Conservation (phyloP, 2,888 invertebrate genomes). For the Drosophila kokeensis region DNA sequence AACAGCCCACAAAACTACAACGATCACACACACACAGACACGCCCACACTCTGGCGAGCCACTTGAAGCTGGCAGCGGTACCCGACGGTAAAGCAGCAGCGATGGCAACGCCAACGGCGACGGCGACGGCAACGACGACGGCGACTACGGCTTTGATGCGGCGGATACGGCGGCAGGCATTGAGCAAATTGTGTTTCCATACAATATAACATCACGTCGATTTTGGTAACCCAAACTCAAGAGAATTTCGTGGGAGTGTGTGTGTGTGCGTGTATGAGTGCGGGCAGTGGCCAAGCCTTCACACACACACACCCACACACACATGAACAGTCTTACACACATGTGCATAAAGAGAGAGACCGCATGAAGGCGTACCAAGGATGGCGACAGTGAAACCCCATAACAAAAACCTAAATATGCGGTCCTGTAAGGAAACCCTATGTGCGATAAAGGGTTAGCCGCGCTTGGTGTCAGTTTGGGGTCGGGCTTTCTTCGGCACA, state of each 20-base stretch:
- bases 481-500: conserved; percentile 79
- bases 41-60: conserved; percentile 72
- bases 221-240: conserved; percentile 78
- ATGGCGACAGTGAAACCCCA: conserved; percentile 77
- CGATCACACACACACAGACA: conserved; percentile 55
- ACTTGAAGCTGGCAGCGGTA: conserved; percentile 60
- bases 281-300: conserved; percentile 43
- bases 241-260: conserved; percentile 35
- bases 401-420: conserved; percentile 86
- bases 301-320: conserved; percentile 16
- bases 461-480: conserved; percentile 84
- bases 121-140: conserved; percentile 5
- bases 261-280: conserved; percentile 35
- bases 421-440: conserved; percentile 86
- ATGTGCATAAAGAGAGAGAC: conserved; percentile 44
- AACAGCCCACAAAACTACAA: conserved; percentile 74
- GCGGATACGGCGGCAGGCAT: conserved; percentile 60
- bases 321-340: conserved; percentile 14
- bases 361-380: conserved; percentile 51
- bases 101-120: conserved; percentile 6
- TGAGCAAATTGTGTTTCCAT: conserved; percentile 80
- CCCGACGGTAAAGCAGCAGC: conserved; percentile 46
- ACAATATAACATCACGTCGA: conserved; percentile 81
- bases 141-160: conserved; percentile 39
- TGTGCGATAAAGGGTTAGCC: conserved; percentile 86